Evolutionary conservation across 2,113 vertebrate genomes (phyloP), one percentile per base, ranked within the genome.

Genomic region (Eurypyga helias): DNA sequence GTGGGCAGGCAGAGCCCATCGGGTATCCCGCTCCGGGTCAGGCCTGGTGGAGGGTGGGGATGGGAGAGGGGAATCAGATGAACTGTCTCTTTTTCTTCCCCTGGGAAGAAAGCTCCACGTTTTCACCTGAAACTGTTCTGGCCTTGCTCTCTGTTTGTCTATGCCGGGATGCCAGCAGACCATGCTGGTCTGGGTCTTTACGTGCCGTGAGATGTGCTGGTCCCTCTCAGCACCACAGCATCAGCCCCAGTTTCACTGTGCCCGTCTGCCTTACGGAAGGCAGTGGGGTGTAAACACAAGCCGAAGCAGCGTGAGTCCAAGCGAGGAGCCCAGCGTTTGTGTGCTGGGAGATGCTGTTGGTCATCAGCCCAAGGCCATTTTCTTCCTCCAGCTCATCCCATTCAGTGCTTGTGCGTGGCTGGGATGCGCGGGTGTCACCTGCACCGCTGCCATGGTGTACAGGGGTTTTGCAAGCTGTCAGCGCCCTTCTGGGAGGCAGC

Each of bases 321-420:
- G 33, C 10, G 2, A 73, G 60, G 13, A 90, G 9, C 72, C 33
- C 78, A 46, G 17, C 4, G 3, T 55, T 4, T n/a, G 24, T 61
- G 58, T 28, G 25, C 49, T 75, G 69, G 29, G 31, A n/a, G 26
- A 2, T 31, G 69, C 78, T 75, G 41, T 13, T 62, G 90, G 4
- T 49, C 55, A 64, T 19, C 65, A 64, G 33, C 80, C 55, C 60
- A 25, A 66, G 70, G n/a, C 41, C 25, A 9, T 55, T 86, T 31
- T 83, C 66, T 23, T 46, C 33, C 87, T 38, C 65, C 17, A 5
- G 60, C 64, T 89, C 72, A 28, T 6, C 46, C 71, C 2, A 0
- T 4, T 1, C 1, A 2, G n/a, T 43, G 81, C 64, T 77, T 6
- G 12, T 33, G n/a, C 0, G 0, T 4, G 36, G 38, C 66, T 61